Conservation (phyloP, 2,797 vertebrate species). For the Xerus rutilus region DNA sequence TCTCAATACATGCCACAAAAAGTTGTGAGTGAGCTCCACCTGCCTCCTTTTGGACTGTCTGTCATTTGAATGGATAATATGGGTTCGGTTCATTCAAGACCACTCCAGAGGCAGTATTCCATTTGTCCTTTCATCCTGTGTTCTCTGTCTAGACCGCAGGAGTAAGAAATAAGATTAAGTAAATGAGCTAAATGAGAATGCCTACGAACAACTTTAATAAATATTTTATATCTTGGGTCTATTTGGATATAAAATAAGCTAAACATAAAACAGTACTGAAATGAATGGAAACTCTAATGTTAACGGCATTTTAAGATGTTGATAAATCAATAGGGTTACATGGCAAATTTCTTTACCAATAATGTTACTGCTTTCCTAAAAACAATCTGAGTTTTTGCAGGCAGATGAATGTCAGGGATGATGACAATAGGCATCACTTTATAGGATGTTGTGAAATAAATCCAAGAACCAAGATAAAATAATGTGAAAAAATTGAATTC, state of each 20-base stretch:
- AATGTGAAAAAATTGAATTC: neutral
- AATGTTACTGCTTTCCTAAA: constrained; percentile 31
- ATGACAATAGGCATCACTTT: neutral
- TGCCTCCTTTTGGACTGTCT: neutral
- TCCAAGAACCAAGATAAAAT: neutral
- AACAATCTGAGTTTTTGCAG: neutral
- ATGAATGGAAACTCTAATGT: constrained; percentile 20
- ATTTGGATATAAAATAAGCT: constrained; percentile 40
- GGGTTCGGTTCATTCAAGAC: neutral
- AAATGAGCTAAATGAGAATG: constrained; percentile 42
- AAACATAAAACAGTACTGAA: neutral
- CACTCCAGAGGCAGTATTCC: neutral
- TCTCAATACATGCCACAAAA: neutral
- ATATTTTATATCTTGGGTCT: constrained; percentile 51
- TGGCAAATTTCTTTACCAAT: constrained; percentile 32
- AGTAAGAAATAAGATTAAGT: neutral
- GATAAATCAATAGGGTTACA: neutral
- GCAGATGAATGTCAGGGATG: neutral
- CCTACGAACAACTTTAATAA: constrained; percentile 15
- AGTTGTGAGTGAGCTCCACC: neutral
- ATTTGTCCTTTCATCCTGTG: neutral
- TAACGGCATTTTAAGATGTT: neutral
- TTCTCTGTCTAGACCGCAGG: neutral
- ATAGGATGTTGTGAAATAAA: neutral
- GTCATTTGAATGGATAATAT: constrained; percentile 1